Evolutionary conservation across 2,113 vertebrate genomes (phyloP).

Genomic region (Phrynosoma blainvillii): DNA sequence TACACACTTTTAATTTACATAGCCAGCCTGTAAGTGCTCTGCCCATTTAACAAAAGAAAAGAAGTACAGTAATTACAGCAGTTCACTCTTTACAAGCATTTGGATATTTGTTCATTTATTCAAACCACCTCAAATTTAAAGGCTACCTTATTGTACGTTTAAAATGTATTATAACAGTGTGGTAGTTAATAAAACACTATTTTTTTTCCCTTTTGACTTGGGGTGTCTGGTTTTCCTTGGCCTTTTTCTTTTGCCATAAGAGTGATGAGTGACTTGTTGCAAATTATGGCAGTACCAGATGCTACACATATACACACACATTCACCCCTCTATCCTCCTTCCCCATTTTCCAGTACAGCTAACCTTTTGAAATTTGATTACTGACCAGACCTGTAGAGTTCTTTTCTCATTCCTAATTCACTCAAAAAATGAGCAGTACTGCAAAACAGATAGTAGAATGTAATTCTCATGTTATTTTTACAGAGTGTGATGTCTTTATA

Average conservation of each 20-base stretch:
- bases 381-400: not conserved
- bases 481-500: not conserved
- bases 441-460: not conserved
- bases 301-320: too few species aligned
- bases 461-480: not conserved
- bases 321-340: not conserved
- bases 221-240: slow-evolving; percentile 78
- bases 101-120: slow-evolving; percentile 85
- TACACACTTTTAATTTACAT: slow-evolving; percentile 86
- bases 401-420: not conserved
- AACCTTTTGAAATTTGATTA: not conserved
- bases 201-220: slow-evolving; percentile 82
- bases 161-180: slow-evolving; percentile 87
- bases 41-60: slow-evolving; percentile 75
- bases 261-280: not conserved
- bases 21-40: slow-evolving; percentile 86
- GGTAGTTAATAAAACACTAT: slow-evolving; percentile 91
- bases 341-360: not conserved
- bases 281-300: not conserved
- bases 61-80: slow-evolving; percentile 82
- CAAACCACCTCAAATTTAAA: slow-evolving; percentile 84
- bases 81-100: slow-evolving; percentile 84
- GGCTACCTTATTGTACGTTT: slow-evolving; percentile 87
- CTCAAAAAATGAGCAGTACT: not conserved
- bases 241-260: slow-evolving; percentile 39